Conservation (phyloP, 2,888 invertebrate species). For the Cerastoderma edule region DNA sequence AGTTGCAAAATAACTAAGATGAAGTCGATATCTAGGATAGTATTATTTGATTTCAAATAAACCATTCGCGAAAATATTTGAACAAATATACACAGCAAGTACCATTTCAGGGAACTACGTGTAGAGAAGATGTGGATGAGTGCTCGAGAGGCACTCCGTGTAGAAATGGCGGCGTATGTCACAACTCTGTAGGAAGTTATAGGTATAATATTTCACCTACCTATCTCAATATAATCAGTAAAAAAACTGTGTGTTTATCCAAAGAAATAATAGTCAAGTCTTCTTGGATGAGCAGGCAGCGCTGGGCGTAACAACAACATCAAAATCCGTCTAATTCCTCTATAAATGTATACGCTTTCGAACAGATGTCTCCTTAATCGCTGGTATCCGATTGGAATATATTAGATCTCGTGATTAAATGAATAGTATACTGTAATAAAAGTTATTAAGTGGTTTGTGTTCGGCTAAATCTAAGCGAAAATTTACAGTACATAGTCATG, state of each 20-base stretch:
- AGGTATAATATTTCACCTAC: not conserved
- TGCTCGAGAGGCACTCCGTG: constrained; percentile 17
- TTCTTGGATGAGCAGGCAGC: not conserved
- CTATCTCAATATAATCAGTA: not conserved
- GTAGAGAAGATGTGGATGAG: constrained; percentile 21
- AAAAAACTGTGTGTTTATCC: not conserved
- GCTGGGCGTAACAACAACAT: not conserved
- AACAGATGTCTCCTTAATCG: not conserved
- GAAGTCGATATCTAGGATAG: too few species aligned
- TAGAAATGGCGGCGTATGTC: constrained; percentile 10
- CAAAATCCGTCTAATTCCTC: not conserved
- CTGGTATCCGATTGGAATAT: too few species aligned
- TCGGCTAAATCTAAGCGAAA: too few species aligned
- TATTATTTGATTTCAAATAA: not conserved
- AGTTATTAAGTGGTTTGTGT: too few species aligned
- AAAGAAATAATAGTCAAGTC: not conserved
- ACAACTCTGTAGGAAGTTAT: constrained; percentile 16
- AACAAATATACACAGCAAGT: not conserved
- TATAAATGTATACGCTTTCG: not conserved
- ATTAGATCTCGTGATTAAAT: too few species aligned
- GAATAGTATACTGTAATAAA: too few species aligned
- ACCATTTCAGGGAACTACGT: constrained; percentile 1
- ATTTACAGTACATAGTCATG: too few species aligned
- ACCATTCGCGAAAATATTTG: not conserved
- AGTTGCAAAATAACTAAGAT: not conserved